These are phyloP conservation scores for Apantesis nais DNA, from an alignment of 2,888 invertebrate genomes.

Conservation along the genomic window DNA sequence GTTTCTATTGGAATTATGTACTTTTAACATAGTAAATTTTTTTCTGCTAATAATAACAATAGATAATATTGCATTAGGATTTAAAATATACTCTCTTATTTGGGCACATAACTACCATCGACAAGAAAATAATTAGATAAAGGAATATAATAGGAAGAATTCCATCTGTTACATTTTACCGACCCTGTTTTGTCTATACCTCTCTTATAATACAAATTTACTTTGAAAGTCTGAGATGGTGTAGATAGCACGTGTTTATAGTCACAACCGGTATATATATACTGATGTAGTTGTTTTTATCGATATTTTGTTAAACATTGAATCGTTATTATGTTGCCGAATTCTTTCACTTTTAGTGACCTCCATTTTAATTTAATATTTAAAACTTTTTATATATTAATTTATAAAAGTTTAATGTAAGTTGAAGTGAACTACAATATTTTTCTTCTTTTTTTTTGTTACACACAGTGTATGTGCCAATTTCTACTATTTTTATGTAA, in stretches of 20 bases:
- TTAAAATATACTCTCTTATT: background rate
- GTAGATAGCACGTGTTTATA: background rate
- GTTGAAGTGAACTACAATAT: background rate
- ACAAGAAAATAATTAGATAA: background rate
- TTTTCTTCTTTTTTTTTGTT: background rate
- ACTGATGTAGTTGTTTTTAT: background rate
- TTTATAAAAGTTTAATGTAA: no score
- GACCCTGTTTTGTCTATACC: conserved; percentile 1
- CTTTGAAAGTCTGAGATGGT: background rate
- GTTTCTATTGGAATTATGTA: background rate
- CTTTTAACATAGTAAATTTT: background rate
- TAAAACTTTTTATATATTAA: background rate
- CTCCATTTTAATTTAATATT: no score
- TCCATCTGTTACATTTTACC: background rate
- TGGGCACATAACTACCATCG: background rate
- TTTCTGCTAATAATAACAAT: background rate
- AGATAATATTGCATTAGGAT: background rate
- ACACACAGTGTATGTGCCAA: background rate
- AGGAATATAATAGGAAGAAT: background rate
- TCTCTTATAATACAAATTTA: background rate
- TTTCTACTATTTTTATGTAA: background rate
- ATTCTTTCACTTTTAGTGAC: background rate
- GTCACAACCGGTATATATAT: background rate
- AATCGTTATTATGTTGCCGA: background rate
- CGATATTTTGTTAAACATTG: background rate